These are phyloP conservation scores for Nasonia longicornis DNA, from an alignment of 1,140 invertebrate species.

Conservation along the genomic window DNA sequence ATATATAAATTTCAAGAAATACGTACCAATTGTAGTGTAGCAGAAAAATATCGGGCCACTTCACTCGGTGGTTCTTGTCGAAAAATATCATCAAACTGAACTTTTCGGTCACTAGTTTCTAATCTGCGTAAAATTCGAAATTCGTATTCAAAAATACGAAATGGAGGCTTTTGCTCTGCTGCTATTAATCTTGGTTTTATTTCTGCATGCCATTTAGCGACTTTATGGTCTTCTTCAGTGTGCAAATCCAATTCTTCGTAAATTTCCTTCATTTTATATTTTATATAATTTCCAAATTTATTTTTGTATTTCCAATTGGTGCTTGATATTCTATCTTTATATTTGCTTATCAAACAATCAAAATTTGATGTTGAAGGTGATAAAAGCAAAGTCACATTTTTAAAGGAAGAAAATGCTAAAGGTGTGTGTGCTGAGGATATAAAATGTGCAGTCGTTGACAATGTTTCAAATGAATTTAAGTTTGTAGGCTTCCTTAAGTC, in stretches of 20 bases:
- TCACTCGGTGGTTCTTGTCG: conserved; percentile 52
- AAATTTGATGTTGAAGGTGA: neutral
- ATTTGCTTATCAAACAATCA: neutral
- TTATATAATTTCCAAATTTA: conserved; percentile 27
- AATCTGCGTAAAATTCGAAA: conserved; percentile 54
- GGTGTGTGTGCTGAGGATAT: neutral
- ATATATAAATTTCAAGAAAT: neutral
- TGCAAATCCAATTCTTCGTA: conserved; percentile 50
- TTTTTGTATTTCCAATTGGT: neutral
- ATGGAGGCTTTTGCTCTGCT: conserved; percentile 54
- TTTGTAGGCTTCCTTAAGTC: neutral
- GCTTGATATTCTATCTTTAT: neutral
- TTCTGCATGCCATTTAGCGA: conserved; percentile 59
- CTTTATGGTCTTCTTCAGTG: conserved; percentile 54
- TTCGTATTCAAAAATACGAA: conserved; percentile 59
- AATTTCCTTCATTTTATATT: conserved; percentile 53
- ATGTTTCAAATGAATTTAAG: neutral
- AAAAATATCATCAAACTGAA: conserved; percentile 54
- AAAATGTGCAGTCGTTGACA: conserved; percentile 4
- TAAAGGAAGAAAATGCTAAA: neutral
- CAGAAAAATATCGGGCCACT: conserved; percentile 60
- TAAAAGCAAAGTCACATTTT: neutral
- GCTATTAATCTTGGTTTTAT: conserved; percentile 57
- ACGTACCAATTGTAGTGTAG: conserved; percentile 61
- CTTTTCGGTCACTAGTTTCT: conserved; percentile 44